Evolutionary conservation across 2,113 vertebrate genomes (phyloP).

Genomic region (Indicator indicator): DNA sequence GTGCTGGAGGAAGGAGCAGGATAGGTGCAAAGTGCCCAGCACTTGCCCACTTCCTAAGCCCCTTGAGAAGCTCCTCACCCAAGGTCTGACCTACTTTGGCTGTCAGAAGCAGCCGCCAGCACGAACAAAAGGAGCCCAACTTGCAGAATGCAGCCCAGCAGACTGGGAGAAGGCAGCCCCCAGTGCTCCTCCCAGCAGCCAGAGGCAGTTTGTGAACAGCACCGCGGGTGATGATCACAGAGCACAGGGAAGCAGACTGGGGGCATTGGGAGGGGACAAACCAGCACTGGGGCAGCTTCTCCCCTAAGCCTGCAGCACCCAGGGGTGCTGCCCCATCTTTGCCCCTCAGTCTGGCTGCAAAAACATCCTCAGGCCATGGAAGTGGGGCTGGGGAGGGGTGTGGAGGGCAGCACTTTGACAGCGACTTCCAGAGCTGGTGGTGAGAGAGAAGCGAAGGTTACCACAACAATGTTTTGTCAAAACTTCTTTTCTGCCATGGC

Average conservation of each 20-base stretch:
- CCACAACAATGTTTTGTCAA: neutral
- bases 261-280: neutral
- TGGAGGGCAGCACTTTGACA: neutral
- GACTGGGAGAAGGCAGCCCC: neutral
- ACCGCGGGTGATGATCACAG: neutral
- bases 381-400: neutral
- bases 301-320: neutral
- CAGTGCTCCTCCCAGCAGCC: neutral
- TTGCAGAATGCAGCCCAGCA: neutral
- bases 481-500: neutral
- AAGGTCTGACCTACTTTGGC: conserved; percentile 61
- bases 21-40: neutral
- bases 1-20: conserved; percentile 15
- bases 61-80: neutral
- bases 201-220: conserved; percentile 38
- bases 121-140: neutral
- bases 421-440: neutral
- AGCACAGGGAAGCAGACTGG: neutral
- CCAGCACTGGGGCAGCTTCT: neutral
- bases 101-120: conserved; percentile 25
- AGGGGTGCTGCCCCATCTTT: neutral
- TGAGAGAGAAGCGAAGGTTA: neutral
- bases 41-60: conserved; percentile 19
- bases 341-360: neutral
- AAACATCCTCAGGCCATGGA: accelerated